Base-by-base conservation (phyloP, 2,888 invertebrate species). In the Gymnosoma rotundatum region DNA sequence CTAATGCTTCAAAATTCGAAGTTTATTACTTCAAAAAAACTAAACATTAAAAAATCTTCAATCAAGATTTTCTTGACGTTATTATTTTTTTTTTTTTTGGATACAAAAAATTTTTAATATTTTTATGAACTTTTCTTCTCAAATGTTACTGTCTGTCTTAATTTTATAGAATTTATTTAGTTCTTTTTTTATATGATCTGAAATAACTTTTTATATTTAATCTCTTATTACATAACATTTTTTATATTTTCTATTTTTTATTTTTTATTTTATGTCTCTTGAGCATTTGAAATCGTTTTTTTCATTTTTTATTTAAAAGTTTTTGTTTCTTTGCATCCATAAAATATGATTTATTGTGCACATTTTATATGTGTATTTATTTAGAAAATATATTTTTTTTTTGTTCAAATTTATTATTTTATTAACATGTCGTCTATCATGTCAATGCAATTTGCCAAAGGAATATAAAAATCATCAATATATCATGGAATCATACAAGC, bases 391-490 rank as follows among this genome's bases (percentile, higher is more conserved):
- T 48, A n/a, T n/a, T 5, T 5, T n/a, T 48, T 25, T 61, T 56
- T 38, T 67, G n/a, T 12, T 61, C 0, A 42, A 48, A 63, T 38
- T 58, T 74, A 48, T 80, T 54, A 66, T 81, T 63, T 73, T 67
- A 52, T 60, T 66, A 75, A 75, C 81, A 73, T 81, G 81, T 75
- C 69, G 69, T 80, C 78, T 78, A 73, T 78, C 58, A 67, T 78
- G 84, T 81, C 73, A 84, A 42, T 81, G 81, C 81, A 81, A 84
- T 84, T 84, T 84, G 84, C 81, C 81, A 84, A 81, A 69, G 69
- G 69, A 74, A 56, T 63, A 75, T 50, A 75, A 63, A 81, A 75
- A 69, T 74, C 80, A 74, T 81, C 79, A 69, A 73, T 79, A 66
- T 67, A 80, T 80, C 66, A 54, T 67, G 18, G 14, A 54, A 32